Evolutionary conservation across 2,797 vertebrate species (phyloP), one percentile per base, ranked within the genome.

Genomic region (Sebastes matsubarae): DNA sequence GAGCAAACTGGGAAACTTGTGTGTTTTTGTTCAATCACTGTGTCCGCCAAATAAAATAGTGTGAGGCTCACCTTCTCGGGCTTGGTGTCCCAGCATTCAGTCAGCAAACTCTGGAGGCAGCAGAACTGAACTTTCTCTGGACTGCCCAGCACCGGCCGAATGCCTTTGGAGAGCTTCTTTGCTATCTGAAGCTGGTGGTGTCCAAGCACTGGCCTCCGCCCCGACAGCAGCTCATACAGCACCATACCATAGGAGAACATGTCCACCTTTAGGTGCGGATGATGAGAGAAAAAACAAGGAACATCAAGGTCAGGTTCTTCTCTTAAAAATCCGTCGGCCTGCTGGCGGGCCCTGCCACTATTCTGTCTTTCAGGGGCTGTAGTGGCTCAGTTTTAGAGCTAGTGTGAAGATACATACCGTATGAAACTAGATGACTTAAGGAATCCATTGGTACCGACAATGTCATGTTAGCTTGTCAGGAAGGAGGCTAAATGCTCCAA

Each of bases 241-340:
- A 99, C 97, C 98, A 99, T 99, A 0, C 98, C 98, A 0, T 97
- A 99, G 1, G 98, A 99, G 92, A 99, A 99, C 97, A 99, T 97
- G 89, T 99, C 98, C 42, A 99, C 98, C 98, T 99, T 54, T 38
- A 81, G 50, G 6, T 2, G 4, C 42, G 2, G 25, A 66, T 16
- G 70, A 46, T 3, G 13, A 42, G 6, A 67, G 16, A 36, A n/a
- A 61, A 8, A 69, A 77, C 11, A 38, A 22, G n/a, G 46, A 29
- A 14, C 2, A 57, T 27, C 6, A n/a, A 30, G 54, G 46, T 69
- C 58, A 50, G 46, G n/a, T 42, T 50, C 18, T 50, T 18, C 42
- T 50, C 42, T 50, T 42, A 42, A 42, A 14, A 42, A 38, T 38
- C 36, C 4, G 12, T 13, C 12, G 11, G 36, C 36, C 36, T 38